Evolutionary conservation across 2,888 invertebrate genomes (phyloP).

Genomic region (Tigriopus californicus): DNA sequence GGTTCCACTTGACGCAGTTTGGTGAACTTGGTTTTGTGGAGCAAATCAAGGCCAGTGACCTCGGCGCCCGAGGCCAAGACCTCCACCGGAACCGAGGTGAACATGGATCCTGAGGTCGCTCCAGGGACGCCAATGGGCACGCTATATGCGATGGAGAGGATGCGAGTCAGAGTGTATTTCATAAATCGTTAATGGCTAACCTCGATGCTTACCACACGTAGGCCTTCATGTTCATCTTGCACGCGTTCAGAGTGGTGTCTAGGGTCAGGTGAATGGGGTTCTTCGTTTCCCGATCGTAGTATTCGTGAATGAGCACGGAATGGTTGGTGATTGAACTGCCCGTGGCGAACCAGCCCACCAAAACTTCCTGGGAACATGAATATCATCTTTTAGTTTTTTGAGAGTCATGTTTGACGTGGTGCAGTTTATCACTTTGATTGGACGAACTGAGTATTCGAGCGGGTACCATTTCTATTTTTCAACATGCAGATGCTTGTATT

Average conservation of each 20-base stretch:
- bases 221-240: slow-evolving; percentile 79
- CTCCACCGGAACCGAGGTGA: slow-evolving; percentile 80
- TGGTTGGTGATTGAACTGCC: slow-evolving; percentile 93
- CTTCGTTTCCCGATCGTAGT: slow-evolving; percentile 81
- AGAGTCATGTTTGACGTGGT: no score
- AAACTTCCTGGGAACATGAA: slow-evolving; percentile 54
- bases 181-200: no score
- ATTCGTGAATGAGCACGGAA: slow-evolving; percentile 91
- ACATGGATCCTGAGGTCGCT: slow-evolving; percentile 84
- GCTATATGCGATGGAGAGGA: no score
- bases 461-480: no score
- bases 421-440: no score
- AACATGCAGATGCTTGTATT: no score
- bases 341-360: slow-evolving; percentile 98
- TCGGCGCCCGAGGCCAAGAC: slow-evolving; percentile 82
- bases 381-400: no score
- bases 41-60: slow-evolving; percentile 31
- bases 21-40: slow-evolving; percentile 16
- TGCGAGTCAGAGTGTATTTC: no score
- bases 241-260: slow-evolving; percentile 71
- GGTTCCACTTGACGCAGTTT: slow-evolving; percentile 32
- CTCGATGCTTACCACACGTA: slow-evolving; percentile 54
- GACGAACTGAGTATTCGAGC: no score
- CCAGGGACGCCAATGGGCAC: slow-evolving; percentile 82
- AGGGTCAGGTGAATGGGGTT: slow-evolving; percentile 87